phyloP scores from a whole-genome alignment of 2,797 vertebrate species.

The Sebastes baramenuke region DNA sequence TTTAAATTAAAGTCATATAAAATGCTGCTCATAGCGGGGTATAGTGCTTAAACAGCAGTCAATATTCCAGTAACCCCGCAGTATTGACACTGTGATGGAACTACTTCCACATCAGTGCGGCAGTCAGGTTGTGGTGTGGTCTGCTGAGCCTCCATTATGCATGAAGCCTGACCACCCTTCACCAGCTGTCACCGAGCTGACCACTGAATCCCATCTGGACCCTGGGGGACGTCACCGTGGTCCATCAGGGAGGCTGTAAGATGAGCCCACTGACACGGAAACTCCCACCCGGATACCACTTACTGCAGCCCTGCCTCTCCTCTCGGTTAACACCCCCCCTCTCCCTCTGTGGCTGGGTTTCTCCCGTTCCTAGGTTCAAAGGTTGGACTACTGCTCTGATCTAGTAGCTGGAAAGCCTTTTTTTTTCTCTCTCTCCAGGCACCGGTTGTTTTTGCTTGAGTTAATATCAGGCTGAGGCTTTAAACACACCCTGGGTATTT shows the following conservation, averaged over 20 bases:
- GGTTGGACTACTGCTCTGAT: conserved; percentile 61
- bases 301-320: conserved; percentile 54
- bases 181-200: conserved; percentile 83
- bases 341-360: conserved; percentile 35
- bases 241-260: conserved; percentile 80
- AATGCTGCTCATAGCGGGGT: neutral
- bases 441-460: conserved; percentile 24
- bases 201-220: conserved; percentile 81
- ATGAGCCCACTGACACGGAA: conserved; percentile 79
- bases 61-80: conserved; percentile 57
- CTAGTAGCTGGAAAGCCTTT: conserved; percentile 43
- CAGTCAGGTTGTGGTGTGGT: conserved; percentile 65
- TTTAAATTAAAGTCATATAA: neutral
- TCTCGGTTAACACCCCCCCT: conserved; percentile 28
- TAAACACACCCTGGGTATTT: conserved; percentile 17
- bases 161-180: conserved; percentile 81
- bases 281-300: conserved; percentile 69
- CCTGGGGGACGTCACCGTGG: conserved; percentile 67
- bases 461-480: conserved; percentile 16
- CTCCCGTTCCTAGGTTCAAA: conserved; percentile 61
- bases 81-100: conserved; percentile 67
- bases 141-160: conserved; percentile 77
- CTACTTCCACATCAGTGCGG: conserved; percentile 69
- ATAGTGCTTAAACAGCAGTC: conserved; percentile 33
- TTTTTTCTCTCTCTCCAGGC: conserved; percentile 25